Conservation (phyloP, 2,888 invertebrate species). For the Drosophila hamatofila region DNA sequence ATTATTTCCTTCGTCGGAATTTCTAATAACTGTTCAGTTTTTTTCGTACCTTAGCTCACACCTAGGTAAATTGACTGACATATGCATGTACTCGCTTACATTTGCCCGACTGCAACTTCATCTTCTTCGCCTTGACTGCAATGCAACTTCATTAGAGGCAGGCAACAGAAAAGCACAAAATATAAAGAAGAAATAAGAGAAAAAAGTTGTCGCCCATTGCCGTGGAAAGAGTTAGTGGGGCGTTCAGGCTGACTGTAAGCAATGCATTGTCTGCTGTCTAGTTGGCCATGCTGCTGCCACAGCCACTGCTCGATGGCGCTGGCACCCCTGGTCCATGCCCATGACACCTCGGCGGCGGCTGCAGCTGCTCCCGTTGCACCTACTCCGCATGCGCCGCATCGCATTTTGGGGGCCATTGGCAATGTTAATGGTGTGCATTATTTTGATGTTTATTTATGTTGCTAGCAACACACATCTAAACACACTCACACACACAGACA, state of each 20-base stretch:
- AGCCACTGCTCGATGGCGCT: conserved; percentile 16
- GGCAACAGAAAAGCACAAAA: conserved; percentile 20
- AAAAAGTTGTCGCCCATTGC: conserved; percentile 44
- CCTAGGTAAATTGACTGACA: conserved; percentile 6
- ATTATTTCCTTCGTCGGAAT: background rate
- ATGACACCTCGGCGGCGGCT: conserved; percentile 62
- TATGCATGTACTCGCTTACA: conserved; percentile 33
- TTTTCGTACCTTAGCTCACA: background rate
- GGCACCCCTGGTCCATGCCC: conserved; percentile 46
- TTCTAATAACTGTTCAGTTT: conserved; percentile 1
- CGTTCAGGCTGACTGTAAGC: conserved; percentile 29
- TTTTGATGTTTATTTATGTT: conserved; percentile 81
- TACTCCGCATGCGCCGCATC: conserved; percentile 15
- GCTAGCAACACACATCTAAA: conserved; percentile 53
- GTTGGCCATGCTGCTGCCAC: conserved; percentile 25
- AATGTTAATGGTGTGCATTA: conserved; percentile 81
- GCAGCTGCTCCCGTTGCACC: conserved; percentile 17
- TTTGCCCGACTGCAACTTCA: conserved; percentile 32
- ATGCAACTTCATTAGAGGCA: conserved; percentile 73
- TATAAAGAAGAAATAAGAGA: conserved; percentile 16
- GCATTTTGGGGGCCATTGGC: conserved; percentile 78
- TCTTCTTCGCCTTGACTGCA: conserved; percentile 22
- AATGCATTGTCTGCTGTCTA: conserved; percentile 51
- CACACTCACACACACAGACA: conserved; percentile 12
- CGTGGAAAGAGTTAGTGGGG: conserved; percentile 66